Conservation (phyloP, 2,797 vertebrate species). For the Ispidina picta region DNA sequence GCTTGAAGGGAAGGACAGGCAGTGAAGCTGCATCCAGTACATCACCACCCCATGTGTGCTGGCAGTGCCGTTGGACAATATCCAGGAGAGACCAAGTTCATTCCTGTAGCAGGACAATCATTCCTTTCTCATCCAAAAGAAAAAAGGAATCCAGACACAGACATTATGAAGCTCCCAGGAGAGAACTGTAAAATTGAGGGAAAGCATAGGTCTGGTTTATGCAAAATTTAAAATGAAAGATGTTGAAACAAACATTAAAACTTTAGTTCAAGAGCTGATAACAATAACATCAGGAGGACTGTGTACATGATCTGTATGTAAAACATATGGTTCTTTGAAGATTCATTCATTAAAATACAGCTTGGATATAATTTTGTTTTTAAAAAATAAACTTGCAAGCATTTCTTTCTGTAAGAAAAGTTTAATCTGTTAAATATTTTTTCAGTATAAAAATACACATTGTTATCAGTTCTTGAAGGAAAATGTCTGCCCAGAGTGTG, state of each 20-base stretch:
- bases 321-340: constrained; percentile 1
- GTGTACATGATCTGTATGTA: not conserved
- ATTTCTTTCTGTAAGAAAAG: constrained; percentile 23
- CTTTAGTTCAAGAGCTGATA: constrained; percentile 32
- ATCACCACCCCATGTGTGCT: not conserved
- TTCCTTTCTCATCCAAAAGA: constrained; percentile 57
- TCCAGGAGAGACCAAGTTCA: constrained; percentile 56
- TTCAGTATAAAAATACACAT: constrained; percentile 31
- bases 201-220: constrained; percentile 57
- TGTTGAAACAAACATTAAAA: constrained; percentile 37
- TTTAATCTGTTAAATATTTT: constrained; percentile 55
- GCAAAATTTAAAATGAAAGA: constrained; percentile 52
- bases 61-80: constrained; percentile 29
- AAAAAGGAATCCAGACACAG: constrained; percentile 34
- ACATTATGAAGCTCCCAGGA: constrained; percentile 39
- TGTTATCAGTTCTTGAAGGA: constrained; percentile 7
- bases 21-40: constrained; percentile 19
- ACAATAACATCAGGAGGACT: constrained; percentile 5
- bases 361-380: not conserved
- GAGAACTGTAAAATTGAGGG: constrained; percentile 10
- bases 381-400: constrained; percentile 39
- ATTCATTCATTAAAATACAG: not conserved
- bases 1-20: not conserved
- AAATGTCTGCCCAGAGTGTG: constrained; percentile 46
- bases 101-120: constrained; percentile 42